A percentile compares a stretch with the other conserved stretches of the same genome.
Conservation (phyloP, 2,888 invertebrate genomes). For the Brachylomia viminalis region DNA sequence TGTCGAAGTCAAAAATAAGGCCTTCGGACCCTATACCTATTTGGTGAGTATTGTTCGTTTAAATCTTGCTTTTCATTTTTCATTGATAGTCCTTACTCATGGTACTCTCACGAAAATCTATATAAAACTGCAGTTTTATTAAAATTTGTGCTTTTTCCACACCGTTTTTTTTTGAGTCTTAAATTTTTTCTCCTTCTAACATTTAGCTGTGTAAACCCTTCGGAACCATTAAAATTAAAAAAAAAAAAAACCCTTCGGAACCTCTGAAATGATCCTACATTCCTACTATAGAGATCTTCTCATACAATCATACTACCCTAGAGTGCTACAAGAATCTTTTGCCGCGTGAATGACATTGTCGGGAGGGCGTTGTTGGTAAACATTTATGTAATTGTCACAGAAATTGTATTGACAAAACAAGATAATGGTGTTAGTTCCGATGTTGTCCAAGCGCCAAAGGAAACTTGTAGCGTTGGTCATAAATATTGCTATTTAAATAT, state of each 20-base stretch:
- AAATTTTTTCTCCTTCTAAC: background rate
- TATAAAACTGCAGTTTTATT: background rate
- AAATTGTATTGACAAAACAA: background rate
- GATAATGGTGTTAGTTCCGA: background rate
- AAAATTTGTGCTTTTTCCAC: background rate
- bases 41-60: slow-evolving; percentile 85
- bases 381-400: background rate
- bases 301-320: background rate
- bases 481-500: slow-evolving; percentile 9
- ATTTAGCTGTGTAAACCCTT: background rate
- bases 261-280: background rate
- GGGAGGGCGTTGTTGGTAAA: background rate
- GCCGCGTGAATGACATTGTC: background rate
- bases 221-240: no score
- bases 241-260: background rate
- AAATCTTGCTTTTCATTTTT: slow-evolving; percentile 16
- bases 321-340: slow-evolving; percentile 7
- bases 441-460: background rate
- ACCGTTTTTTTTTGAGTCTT: background rate
- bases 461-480: slow-evolving; percentile 11
- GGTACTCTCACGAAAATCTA: background rate
- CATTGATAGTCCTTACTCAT: background rate
- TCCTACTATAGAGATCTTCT: background rate
- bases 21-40: slow-evolving; percentile 95
- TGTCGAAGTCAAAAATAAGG: slow-evolving; percentile 86